A percentile compares a stretch with the other conserved stretches of the same genome.
phyloP scores from a whole-genome alignment of 1,140 invertebrate species.

The Araneus ventricosus region DNA sequence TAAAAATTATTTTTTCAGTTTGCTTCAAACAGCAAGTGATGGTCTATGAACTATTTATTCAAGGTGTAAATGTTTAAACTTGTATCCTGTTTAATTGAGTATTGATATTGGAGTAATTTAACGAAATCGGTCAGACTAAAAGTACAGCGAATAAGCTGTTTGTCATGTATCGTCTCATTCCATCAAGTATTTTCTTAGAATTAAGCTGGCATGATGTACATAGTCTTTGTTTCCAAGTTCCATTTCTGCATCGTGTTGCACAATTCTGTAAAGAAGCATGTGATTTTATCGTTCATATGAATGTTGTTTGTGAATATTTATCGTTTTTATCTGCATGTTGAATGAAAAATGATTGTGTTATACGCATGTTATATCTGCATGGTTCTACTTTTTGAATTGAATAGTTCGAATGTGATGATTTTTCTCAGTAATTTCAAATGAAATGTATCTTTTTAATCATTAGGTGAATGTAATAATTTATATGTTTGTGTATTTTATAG shows the following conservation, averaged over 20 bases:
- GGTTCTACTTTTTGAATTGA: background rate
- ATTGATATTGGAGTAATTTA: background rate
- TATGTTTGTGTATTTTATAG: conserved; percentile 68
- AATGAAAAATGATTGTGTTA: conserved; percentile 27
- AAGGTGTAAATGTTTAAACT: background rate
- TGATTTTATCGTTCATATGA: conserved; percentile 17
- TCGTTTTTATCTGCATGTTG: conserved; percentile 7
- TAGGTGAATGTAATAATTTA: conserved; percentile 69
- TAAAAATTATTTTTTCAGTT: background rate
- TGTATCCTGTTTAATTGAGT: background rate
- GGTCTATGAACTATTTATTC: conserved; percentile 33
- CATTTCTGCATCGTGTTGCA: conserved; percentile 48
- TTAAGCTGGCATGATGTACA: background rate
- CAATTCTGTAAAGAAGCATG: background rate
- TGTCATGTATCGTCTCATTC: background rate
- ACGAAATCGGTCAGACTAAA: background rate
- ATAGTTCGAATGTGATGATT: conserved; percentile 22
- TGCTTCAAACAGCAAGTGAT: conserved; percentile 26
- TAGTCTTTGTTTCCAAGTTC: conserved; percentile 23
- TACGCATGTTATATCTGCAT: conserved; percentile 18
- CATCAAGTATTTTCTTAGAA: background rate
- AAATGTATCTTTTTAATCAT: conserved; percentile 52
- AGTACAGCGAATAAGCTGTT: background rate
- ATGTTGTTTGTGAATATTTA: background rate
- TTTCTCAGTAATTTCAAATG: background rate